Evolutionary conservation across 2,797 vertebrate species (phyloP).

Genomic region (Synanceia verrucosa): DNA sequence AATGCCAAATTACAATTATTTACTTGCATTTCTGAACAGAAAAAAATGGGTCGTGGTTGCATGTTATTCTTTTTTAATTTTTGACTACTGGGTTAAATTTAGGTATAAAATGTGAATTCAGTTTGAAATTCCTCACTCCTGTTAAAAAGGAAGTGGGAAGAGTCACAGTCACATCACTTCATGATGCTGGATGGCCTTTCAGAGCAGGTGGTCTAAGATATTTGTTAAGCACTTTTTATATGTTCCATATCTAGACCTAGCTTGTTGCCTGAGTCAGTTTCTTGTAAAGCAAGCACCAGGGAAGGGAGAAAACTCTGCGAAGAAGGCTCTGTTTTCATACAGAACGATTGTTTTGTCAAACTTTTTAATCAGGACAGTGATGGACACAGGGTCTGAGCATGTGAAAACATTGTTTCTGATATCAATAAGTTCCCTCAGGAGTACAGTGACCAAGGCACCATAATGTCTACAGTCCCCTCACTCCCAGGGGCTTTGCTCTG

Average conservation of each 20-base stretch:
- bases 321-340: conserved; percentile 8
- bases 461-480: conserved; percentile 50
- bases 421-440: conserved; percentile 60
- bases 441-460: conserved; percentile 55
- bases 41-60: no score
- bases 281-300: not conserved
- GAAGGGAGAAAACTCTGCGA: conserved; percentile 18
- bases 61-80: no score
- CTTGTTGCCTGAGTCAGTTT: conserved; percentile 17
- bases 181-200: no score
- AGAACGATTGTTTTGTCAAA: conserved; percentile 29
- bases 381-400: conserved; percentile 31
- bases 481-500: conserved; percentile 44
- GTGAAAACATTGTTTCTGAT: conserved; percentile 48
- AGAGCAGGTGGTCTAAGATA: no score
- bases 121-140: no score
- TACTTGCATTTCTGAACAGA: no score
- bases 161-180: no score
- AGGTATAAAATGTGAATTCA: no score
- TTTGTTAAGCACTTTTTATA: no score
- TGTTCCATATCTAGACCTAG: conserved; percentile 30
- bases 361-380: conserved; percentile 38
- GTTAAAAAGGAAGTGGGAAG: no score
- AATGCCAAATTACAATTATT: no score
- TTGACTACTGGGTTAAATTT: no score